A percentile compares a stretch with the other conserved stretches of the same genome.
Conservation (phyloP, 2,113 vertebrate species). For the Cavia porcellus region DNA sequence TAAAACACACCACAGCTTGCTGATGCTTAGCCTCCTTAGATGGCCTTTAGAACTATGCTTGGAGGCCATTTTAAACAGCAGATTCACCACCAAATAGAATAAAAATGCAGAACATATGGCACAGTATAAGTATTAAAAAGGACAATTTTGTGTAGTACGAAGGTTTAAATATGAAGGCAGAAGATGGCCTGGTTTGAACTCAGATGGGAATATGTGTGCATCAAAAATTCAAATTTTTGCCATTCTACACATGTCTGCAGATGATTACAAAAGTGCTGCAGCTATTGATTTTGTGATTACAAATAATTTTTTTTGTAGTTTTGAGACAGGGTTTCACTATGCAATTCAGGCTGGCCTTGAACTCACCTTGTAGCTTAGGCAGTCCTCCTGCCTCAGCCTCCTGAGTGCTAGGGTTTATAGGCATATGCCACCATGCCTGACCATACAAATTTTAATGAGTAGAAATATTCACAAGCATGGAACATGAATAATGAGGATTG, state of each 20-base stretch:
- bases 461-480: conserved; percentile 23
- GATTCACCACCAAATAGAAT: not conserved
- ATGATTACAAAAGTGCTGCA: not conserved
- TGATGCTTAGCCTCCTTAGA: not conserved
- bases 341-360: too few relatives aligned
- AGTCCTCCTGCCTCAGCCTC: too few relatives aligned
- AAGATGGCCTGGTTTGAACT: not conserved
- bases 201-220: not conserved
- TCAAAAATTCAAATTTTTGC: conserved; percentile 1
- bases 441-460: not conserved
- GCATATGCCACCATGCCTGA: too few relatives aligned
- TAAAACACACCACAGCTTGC: not conserved
- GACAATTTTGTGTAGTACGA: not conserved
- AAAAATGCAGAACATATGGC: not conserved
- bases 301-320: not conserved
- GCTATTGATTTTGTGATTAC: not conserved
- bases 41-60: not conserved
- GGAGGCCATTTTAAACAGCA: not conserved
- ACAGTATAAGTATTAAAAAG: not conserved
- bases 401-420: too few relatives aligned
- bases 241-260: not conserved
- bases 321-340: too few relatives aligned
- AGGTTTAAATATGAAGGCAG: not conserved
- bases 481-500: not conserved
- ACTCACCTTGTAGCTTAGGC: too few relatives aligned